Percentiles rank a stretch among this genome's conserved stretches.
Conservation (phyloP, 2,888 invertebrate genomes). For the Drosophila putrida region DNA sequence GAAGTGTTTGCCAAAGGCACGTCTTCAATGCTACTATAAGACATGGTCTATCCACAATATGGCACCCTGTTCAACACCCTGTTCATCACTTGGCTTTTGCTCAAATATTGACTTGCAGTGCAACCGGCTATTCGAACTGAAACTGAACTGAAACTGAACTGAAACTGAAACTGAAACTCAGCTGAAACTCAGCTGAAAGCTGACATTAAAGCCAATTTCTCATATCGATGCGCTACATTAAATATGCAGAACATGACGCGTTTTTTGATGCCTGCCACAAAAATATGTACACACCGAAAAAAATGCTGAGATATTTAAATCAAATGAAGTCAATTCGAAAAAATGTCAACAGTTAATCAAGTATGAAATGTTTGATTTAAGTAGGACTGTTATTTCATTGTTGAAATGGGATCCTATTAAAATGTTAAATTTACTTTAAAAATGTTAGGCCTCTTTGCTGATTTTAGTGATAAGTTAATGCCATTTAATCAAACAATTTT, state of each 20-base stretch:
- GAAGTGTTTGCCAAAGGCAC: conserved; percentile 65
- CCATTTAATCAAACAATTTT: too few relatives aligned
- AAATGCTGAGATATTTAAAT: too few relatives aligned
- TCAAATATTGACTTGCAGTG: conserved; percentile 57
- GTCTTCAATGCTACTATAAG: conserved; percentile 40
- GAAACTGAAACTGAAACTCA: conserved; percentile 5
- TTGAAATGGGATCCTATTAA: too few relatives aligned
- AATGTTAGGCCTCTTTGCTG: too few relatives aligned
- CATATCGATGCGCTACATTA: conserved; percentile 50
- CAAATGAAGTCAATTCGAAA: too few relatives aligned
- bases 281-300: conserved; percentile 3
- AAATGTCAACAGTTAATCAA: too few relatives aligned
- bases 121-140: conserved; percentile 26
- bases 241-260: conserved; percentile 34
- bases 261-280: conserved; percentile 17
- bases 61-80: background rate
- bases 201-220: conserved; percentile 48
- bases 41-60: conserved; percentile 1
- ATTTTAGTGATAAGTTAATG: too few relatives aligned
- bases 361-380: too few relatives aligned
- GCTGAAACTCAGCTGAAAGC: background rate
- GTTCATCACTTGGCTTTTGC: conserved; percentile 12
- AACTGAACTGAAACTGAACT: background rate
- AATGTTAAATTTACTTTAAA: too few relatives aligned
- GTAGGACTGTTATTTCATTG: too few relatives aligned